Evolutionary conservation across 1,140 invertebrate genomes (phyloP), one percentile per base, ranked within the genome.

Genomic region (Lepidostoma basale): DNA sequence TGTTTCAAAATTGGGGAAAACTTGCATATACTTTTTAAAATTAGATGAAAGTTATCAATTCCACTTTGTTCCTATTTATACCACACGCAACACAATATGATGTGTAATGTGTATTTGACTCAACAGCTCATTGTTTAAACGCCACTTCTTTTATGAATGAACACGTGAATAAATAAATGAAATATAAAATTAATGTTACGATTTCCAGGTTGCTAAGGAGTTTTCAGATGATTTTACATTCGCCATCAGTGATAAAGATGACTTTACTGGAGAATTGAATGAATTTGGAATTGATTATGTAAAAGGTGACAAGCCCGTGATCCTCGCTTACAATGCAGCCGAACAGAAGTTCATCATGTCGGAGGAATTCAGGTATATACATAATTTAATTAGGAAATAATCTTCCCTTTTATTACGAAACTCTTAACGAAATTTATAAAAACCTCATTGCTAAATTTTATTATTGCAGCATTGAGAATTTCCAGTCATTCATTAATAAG

Each of bases 221-320:
- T 91, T 91, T 79, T 85, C 86, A 40, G 86, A 87, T 3, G 87
- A 91, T 52, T 87, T 94, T 5, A 91, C 83, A 60, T 99, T 98
- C 83, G 96, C 95, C 3, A 86, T 99, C 64, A 91, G 94, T 76
- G 90, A 93, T 76, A 95, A 94, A 76, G 92, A 96, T 75, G 93
- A 97, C 70, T 98, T 97, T 87, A 91, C 94, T 70, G 89, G 95
- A 73, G 95, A 97, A 78, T 77, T 99, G 49, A 94, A 96, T 74
- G 97, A 99, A 78, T 98, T 89, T 80, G 97, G 97, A 47, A 86
- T 98, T 68, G 92, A 94, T 73, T 94, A 89, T 74, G 88, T 89
- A n/a, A 87, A 90, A 74, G 89, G 89, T 20, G 95, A 98, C 71
- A 98, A 97, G 76, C 97, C 97, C 3, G 83, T 96, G 3, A 86